These are phyloP conservation scores for Isotomurus palustris DNA, from an alignment of 2,888 invertebrate species.

Conservation along the genomic window DNA sequence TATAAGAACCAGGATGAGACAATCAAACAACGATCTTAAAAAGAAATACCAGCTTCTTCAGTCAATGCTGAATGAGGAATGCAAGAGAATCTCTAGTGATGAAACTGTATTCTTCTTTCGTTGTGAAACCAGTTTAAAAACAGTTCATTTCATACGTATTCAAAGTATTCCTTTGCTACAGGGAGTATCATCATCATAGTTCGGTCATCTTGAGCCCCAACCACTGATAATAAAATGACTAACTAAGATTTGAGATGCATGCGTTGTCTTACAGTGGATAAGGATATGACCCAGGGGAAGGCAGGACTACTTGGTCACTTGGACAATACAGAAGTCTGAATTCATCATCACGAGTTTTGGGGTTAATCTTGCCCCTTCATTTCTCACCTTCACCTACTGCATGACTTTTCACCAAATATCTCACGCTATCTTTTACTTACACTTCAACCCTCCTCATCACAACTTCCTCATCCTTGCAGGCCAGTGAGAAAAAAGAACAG, in stretches of 20 bases:
- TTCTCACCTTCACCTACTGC: slow-evolving; percentile 3
- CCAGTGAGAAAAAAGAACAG: background rate
- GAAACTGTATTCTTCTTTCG: background rate
- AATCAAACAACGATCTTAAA: too few species aligned
- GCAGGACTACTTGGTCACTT: too few species aligned
- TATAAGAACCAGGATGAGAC: too few species aligned
- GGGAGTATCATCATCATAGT: too few species aligned
- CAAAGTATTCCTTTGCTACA: background rate
- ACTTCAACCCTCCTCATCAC: background rate
- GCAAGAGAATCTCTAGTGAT: background rate
- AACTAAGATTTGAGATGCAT: too few species aligned
- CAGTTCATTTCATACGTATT: background rate
- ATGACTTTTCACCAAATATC: background rate
- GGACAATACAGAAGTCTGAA: too few species aligned
- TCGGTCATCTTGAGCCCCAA: too few species aligned
- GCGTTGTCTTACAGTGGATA: too few species aligned
- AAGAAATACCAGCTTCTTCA: background rate
- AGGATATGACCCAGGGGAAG: too few species aligned
- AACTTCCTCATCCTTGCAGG: background rate
- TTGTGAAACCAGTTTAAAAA: slow-evolving; percentile 1
- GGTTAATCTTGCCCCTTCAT: background rate
- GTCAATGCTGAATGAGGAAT: background rate
- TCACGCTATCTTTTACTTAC: background rate
- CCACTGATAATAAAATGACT: background rate
- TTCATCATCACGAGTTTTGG: background rate